phyloP scores from a whole-genome alignment of 2,113 vertebrate genomes.

The Macaca nemestrina region DNA sequence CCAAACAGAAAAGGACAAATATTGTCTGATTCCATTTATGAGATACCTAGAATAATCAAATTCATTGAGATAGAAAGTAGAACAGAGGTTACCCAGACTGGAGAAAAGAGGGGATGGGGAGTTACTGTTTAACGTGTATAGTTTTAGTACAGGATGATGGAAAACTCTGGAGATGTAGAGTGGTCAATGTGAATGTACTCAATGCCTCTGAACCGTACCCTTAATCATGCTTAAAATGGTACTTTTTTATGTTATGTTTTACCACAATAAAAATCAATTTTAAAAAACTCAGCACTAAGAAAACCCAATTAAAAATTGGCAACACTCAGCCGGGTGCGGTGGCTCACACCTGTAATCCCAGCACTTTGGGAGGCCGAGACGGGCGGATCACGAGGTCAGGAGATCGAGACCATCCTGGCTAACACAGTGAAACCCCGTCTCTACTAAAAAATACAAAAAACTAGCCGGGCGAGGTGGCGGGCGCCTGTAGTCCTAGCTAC shows the following conservation, averaged over 20 bases:
- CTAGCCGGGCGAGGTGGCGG: too few relatives aligned
- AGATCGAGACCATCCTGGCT: too few relatives aligned
- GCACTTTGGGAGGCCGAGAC: too few relatives aligned
- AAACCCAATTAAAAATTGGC: not conserved
- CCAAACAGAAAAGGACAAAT: not conserved
- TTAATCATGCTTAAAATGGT: not conserved
- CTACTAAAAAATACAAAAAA: too few relatives aligned
- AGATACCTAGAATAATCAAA: not conserved
- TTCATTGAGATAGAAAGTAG: not conserved
- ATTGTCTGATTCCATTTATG: not conserved
- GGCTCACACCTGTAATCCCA: too few relatives aligned
- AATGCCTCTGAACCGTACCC: not conserved
- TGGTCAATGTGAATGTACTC: not conserved
- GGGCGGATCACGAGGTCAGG: too few relatives aligned
- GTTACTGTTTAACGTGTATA: not conserved
- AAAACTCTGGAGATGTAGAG: too few relatives aligned
- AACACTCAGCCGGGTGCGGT: not conserved
- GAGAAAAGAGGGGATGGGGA: not conserved
- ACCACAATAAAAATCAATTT: not conserved
- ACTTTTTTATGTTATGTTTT: not conserved
- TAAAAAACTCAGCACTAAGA: conserved; percentile 21
- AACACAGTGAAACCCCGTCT: too few relatives aligned
- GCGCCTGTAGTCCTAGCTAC: too few relatives aligned
- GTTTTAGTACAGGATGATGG: not conserved
- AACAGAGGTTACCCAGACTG: not conserved